Evolutionary conservation across 2,797 vertebrate species (phyloP), one percentile per base, ranked within the genome.

Genomic region (Aeoliscus strigatus): DNA sequence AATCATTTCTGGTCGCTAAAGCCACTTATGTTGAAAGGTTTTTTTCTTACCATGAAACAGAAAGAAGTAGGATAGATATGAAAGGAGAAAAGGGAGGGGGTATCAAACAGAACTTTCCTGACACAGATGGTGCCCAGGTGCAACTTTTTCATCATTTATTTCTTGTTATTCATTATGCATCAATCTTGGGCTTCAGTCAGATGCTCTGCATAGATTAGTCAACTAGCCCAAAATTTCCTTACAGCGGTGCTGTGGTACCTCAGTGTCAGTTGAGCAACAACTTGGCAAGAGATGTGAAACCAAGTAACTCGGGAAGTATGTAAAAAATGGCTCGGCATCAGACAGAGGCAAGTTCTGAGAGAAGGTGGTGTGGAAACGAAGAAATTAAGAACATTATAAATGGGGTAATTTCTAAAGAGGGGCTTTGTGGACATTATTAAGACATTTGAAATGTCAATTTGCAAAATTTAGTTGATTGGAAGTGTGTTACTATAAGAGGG

Each of bases 101-200:
- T 49, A 69, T 70, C 47, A 70, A 59, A 73, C 39, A 45, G 9
- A 75, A 69, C 46, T 60, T 71, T 65, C 51, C 63, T 64, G 62
- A 77, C 66, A 76, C 62, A 74, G 57, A 78, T 77, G 75, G 59
- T 48, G 57, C 49, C 65, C 76, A 79, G 73, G 75, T 80, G 42
- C 36, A 69, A 62, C 55, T 68, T 75, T 77, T 74, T 74, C 75
- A 78, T 80, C 61, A 67, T 82, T 81, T 81, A 79, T 81, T 75
- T 78, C 54, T 59, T 58, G 67, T 68, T 54, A 79, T 83, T 77
- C 69, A 79, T 83, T 80, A 82, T 80, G 73, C 70, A 81, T 80
- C 55, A 48, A 56, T 51, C 66, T 56, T 38, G 51, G 49, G 45
- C 63, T 66, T 65, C 51, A 61, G 49, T 80, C 70, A 77, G 65